Evolutionary conservation across 1,140 invertebrate species (phyloP).

Genomic region (Cydia pomonella): DNA sequence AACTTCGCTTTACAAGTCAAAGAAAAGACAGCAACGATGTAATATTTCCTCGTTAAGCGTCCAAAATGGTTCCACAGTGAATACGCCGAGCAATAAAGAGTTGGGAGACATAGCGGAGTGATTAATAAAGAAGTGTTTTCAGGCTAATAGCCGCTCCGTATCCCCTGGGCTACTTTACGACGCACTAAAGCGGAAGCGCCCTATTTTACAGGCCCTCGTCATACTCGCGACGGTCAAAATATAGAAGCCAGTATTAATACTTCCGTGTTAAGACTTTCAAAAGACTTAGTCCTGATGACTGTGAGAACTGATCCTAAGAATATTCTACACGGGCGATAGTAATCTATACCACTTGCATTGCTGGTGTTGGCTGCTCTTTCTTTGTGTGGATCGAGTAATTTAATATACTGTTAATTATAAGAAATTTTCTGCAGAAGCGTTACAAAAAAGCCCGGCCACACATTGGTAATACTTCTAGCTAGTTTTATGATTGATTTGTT

Average conservation of each 20-base stretch:
- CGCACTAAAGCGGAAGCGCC: conserved; percentile 31
- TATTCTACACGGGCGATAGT: too few relatives aligned
- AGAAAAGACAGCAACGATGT: background rate
- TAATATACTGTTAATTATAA: too few relatives aligned
- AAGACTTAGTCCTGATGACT: too few relatives aligned
- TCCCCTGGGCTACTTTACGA: conserved; percentile 28
- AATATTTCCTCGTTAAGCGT: background rate
- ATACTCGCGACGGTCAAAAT: background rate
- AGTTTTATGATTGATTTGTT: background rate
- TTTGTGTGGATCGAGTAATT: too few relatives aligned
- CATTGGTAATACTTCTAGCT: background rate
- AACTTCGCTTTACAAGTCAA: background rate
- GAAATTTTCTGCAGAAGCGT: background rate
- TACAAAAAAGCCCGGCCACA: background rate
- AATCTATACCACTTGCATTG: too few relatives aligned
- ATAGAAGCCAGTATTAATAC: background rate
- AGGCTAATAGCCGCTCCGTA: conserved; percentile 27
- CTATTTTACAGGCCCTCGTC: conserved; percentile 26
- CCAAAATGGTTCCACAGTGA: background rate
- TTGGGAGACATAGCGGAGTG: conserved; percentile 12
- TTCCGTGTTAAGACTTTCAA: background rate
- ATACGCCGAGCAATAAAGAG: conserved; percentile 21
- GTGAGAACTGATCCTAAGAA: too few relatives aligned
- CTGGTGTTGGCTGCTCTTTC: too few relatives aligned
- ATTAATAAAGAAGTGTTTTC: conserved; percentile 34